Base-by-base conservation (phyloP, 2,888 invertebrate species). In the Petrolisthes cinctipes region DNA sequence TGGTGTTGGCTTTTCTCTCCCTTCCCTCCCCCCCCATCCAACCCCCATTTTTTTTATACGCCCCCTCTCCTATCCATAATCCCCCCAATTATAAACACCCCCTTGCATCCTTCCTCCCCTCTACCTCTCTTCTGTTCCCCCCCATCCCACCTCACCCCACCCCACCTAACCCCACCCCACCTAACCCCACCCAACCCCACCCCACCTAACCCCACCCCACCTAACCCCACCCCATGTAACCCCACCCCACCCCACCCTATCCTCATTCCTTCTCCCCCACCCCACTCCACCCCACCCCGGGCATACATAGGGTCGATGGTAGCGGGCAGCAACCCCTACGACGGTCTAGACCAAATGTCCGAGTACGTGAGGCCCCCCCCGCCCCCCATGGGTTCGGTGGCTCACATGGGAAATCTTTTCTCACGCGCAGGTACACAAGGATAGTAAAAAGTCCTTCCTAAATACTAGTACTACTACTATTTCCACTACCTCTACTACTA, bases 341-440 rank as follows among this genome's bases (percentile, higher is more conserved):
- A 89, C 66, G 89, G 89, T 79, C 82, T 89, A 66, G 89, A 89
- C 61, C 89, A 89, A 89, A 87, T 89, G 88, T 87, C 85, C 88
- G 89, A 89, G 66, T 89, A 89, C 71, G 89, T 89, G 51, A 85
- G 88, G 51, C 87, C 88, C 51, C 89, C 88, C 56, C 89, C 89
- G 17, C 89, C 89, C 79, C 89, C 89, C 20, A 88, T 89, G 87
- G 89, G 89, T 68, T 87, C 82, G 83, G 85, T 89, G 73, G 83
- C 89, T 37, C 87, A 88, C 79, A 85, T 87, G 85, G 89, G 89
- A 57, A 89, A 89, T 75, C 87, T 89, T 78, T 89, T 88, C 88
- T 85, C 89, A 37, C 82, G 89, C 66, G 87, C 87, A 89, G 88
- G 89, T 88, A 14, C 80, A 83, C 71, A 68, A 66, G 86, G 83